Conservation (phyloP, 2,113 vertebrate species). For the Laticauda colubrina region DNA sequence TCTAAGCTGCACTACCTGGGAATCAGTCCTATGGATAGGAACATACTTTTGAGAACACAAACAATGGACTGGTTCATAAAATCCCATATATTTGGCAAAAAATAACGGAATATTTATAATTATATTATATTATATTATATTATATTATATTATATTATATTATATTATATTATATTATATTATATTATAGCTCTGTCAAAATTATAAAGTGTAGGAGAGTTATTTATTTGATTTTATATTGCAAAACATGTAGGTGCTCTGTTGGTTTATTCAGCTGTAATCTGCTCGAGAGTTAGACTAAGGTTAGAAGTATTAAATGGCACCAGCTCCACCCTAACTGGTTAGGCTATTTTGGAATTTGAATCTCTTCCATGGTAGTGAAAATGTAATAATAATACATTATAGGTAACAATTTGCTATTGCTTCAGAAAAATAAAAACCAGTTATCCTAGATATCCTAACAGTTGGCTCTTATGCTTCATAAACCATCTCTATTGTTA, state of each 20-base stretch:
- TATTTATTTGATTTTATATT: neutral
- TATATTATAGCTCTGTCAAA: neutral
- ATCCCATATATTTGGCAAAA: neutral
- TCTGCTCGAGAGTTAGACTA: neutral
- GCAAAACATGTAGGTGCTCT: neutral
- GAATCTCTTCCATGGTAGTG: neutral
- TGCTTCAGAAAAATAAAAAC: neutral
- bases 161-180: no score
- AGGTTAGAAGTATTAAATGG: neutral
- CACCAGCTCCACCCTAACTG: no score
- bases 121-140: no score
- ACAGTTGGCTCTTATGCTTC: neutral
- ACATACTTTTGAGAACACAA: neutral
- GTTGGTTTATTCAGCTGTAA: neutral
- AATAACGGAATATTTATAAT: no score
- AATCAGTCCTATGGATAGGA: neutral
- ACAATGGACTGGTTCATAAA: neutral
- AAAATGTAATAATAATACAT: neutral
- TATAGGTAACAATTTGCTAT: neutral
- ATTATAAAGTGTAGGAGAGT: neutral
- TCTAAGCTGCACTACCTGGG: neutral
- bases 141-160: no score
- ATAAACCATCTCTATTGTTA: neutral
- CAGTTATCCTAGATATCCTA: neutral
- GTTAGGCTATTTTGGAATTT: neutral